Percentiles rank a stretch among this genome's conserved stretches.
phyloP scores from a whole-genome alignment of 2,797 vertebrate genomes.

The Sternarchorhynchus goeldii region DNA sequence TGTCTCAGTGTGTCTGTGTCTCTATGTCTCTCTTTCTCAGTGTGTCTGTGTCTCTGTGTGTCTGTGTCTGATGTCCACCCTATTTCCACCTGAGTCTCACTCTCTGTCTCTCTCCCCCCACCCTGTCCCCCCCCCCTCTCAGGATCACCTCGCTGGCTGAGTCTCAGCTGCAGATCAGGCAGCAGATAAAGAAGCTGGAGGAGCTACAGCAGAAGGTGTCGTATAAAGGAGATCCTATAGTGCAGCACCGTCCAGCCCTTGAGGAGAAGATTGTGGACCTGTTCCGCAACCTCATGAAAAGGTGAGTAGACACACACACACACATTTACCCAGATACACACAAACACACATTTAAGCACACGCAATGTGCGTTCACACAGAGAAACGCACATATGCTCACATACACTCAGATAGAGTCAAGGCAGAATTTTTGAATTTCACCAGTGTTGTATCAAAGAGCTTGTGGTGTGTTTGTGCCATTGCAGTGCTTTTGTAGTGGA shows the following conservation, averaged over 20 bases:
- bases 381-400: background rate
- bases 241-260: slow-evolving; percentile 94
- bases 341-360: background rate
- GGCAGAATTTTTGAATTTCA: background rate
- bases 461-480: slow-evolving; percentile 32
- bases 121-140: slow-evolving; percentile 34
- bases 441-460: background rate
- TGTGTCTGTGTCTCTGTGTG: no score
- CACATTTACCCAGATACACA: background rate
- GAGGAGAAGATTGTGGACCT: slow-evolving; percentile 97
- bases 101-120: background rate
- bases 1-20: no score
- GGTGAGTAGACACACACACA: slow-evolving; percentile 68
- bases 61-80: no score
- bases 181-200: slow-evolving; percentile 98
- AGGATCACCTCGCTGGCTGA: slow-evolving; percentile 98
- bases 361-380: no score
- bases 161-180: slow-evolving; percentile 96
- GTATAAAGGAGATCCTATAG: slow-evolving; percentile 97
- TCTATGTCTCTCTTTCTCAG: no score
- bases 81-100: no score
- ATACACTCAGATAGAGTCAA: background rate
- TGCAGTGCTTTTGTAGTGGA: slow-evolving; percentile 94
- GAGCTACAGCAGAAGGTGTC: slow-evolving; percentile 98
- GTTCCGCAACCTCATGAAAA: slow-evolving; percentile 97